These are phyloP conservation scores for Agriopis marginaria DNA, from an alignment of 2,888 invertebrate genomes.

Conservation along the genomic window DNA sequence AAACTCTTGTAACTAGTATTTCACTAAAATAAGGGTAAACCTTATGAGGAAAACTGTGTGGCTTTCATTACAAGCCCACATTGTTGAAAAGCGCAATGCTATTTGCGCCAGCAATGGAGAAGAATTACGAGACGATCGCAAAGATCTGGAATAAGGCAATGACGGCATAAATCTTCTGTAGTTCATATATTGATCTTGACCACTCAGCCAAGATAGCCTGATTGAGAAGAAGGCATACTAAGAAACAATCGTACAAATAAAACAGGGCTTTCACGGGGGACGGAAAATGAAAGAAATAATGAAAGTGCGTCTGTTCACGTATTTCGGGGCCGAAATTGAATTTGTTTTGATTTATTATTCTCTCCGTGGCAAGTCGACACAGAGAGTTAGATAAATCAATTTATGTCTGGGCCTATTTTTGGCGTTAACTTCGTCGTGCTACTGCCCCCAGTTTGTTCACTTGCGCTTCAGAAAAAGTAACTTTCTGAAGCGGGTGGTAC, in stretches of 20 bases:
- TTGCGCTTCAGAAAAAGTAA: not conserved
- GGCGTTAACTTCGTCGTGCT: conserved; percentile 9
- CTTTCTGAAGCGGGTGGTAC: no score
- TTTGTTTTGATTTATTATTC: conserved; percentile 42
- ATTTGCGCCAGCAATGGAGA: not conserved
- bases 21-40: no score
- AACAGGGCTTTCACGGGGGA: conserved; percentile 3
- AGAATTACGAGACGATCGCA: not conserved
- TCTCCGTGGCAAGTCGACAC: conserved; percentile 30
- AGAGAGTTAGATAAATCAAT: conserved; percentile 36
- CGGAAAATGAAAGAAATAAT: conserved; percentile 18
- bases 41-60: no score
- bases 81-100: no score
- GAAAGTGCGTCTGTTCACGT: conserved; percentile 16
- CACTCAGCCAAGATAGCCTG: not conserved
- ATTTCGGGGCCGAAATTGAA: conserved; percentile 31
- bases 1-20: no score
- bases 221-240: not conserved
- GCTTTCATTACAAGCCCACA: no score
- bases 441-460: not conserved
- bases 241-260: conserved; percentile 7
- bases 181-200: not conserved
- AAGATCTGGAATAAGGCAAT: no score
- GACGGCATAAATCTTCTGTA: not conserved
- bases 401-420: conserved; percentile 36